phyloP scores from a whole-genome alignment of 1,140 invertebrate genomes.

The Cydia fagiglandana region DNA sequence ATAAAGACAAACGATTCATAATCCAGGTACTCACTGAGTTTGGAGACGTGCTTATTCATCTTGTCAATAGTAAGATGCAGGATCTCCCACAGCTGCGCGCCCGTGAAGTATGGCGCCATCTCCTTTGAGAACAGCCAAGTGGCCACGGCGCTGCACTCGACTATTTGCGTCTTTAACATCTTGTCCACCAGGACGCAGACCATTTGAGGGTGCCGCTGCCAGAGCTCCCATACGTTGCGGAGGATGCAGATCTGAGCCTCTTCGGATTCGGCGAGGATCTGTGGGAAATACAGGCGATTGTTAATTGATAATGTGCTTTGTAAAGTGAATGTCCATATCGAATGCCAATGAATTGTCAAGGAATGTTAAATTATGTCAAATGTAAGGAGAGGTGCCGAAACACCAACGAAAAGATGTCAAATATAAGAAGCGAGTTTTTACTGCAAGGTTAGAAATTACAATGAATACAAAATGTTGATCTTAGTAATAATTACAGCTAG shows the following conservation, averaged over 20 bases:
- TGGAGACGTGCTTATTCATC: constrained; percentile 96
- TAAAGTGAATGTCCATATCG: no score
- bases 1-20: no score
- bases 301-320: no score
- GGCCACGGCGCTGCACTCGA: constrained; percentile 97
- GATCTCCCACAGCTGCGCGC: constrained; percentile 98
- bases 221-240: constrained; percentile 95
- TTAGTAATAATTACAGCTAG: no score
- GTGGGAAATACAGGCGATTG: constrained; percentile 33
- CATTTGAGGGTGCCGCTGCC: constrained; percentile 98
- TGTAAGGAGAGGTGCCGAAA: no score
- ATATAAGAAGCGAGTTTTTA: no score
- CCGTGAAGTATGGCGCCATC: constrained; percentile 96
- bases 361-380: no score
- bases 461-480: no score
- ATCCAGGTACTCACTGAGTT: constrained; percentile 81
- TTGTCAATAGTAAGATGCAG: constrained; percentile 97
- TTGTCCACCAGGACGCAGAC: constrained; percentile 97
- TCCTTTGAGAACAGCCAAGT: constrained; percentile 99
- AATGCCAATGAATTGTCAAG: no score
- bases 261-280: constrained; percentile 94
- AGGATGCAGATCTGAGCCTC: constrained; percentile 97
- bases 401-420: no score
- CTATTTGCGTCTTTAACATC: constrained; percentile 97
- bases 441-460: no score